Base-by-base conservation (phyloP, 2,113 vertebrate species). In the Marcusenius ussheri region DNA sequence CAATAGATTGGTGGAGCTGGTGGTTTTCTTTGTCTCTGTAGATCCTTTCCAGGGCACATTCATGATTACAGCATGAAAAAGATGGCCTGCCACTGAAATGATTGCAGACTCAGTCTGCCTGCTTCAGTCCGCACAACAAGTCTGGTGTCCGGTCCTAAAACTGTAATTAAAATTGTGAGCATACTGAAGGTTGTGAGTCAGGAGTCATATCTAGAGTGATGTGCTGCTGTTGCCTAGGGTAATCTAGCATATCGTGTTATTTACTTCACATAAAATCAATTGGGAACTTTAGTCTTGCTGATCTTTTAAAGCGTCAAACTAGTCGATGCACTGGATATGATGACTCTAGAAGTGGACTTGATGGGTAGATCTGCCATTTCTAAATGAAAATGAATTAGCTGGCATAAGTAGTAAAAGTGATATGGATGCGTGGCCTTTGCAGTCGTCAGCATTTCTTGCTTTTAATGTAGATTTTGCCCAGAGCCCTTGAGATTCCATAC, bases 361-460 rank as follows among this genome's bases (percentile, higher is more conserved):
- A 93, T 70, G 91, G 92, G 94, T 92, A 89, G 90, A 91, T 91
- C 89, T 62, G 66, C 92, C 91, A 93, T 94, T 93, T 93, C 91
- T 91, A 91, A 94, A 95, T 94, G 93, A 93, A 90, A 93, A 95
- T 95, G 93, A 94, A 95, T 95, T 94, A 94, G 74, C 88, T 17
- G 1, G n/a, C 91, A 90, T 93, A 93, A 94, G 95, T 92, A 93
- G 89, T 89, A 89, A 91, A 91, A 92, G 90, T 91, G 83, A 45
- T 53, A 77, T 85, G 77, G 50, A 91, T 84, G 77, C 58, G 56
- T 19, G 89, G 24, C 24, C 11, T 19, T 27, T 87, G 49, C 50
- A 35, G 85, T 19, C 10, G 1, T 35, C 24, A 49, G 42, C 85
- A 0, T 87, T 51, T 35, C 27, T 35, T 53, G 35, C 31, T 62